A percentile compares a stretch with the other conserved stretches of the same genome.
phyloP scores from a whole-genome alignment of 1,140 invertebrate genomes.

The Berghia stephanieae region DNA sequence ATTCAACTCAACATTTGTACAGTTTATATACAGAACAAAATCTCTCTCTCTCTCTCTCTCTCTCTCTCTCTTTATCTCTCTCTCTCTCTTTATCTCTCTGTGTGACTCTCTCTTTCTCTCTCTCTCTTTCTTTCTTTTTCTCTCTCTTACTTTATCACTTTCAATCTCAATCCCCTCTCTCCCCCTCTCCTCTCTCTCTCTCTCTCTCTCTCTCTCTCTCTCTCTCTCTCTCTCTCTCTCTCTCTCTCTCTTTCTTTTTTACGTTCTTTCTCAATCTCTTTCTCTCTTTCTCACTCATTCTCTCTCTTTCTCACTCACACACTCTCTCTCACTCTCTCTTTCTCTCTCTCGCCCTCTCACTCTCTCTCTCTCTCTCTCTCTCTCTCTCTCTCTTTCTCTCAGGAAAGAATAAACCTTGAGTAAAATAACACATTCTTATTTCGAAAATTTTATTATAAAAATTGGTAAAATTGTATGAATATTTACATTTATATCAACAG shows the following conservation, averaged over 20 bases:
- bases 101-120: not conserved
- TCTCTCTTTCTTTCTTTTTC: not conserved
- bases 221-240: conserved; percentile 4
- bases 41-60: conserved; percentile 3
- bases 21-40: not conserved
- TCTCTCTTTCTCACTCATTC: too few species aligned
- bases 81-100: conserved; percentile 13
- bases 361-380: conserved; percentile 6
- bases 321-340: too few species aligned
- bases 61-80: conserved; percentile 6
- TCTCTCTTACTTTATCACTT: not conserved
- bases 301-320: too few species aligned
- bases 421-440: too few species aligned
- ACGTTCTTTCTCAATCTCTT: too few species aligned
- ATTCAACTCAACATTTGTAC: too few species aligned
- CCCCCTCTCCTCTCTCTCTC: not conserved
- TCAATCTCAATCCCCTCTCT: not conserved
- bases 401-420: too few species aligned
- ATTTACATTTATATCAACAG: too few species aligned
- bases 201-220: not conserved
- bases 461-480: too few species aligned
- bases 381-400: not conserved
- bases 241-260: conserved; percentile 8
- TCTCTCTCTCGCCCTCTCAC: too few species aligned
- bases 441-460: too few species aligned